Evolutionary conservation across 2,888 invertebrate genomes (phyloP).

Genomic region (Subacronicta megacephala): DNA sequence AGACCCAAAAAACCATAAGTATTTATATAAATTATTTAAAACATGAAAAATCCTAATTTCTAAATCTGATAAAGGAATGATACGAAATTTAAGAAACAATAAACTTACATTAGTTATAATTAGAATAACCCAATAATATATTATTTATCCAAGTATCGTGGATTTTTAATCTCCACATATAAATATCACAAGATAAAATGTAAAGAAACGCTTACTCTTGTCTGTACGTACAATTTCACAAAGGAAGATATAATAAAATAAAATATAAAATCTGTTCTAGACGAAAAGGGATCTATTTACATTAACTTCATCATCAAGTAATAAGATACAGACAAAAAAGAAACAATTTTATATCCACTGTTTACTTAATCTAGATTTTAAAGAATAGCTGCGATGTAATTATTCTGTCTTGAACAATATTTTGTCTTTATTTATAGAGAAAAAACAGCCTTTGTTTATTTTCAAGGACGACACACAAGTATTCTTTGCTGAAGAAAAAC

Average conservation of each 20-base stretch:
- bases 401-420: conserved; percentile 8
- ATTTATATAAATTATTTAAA: too few relatives aligned
- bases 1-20: too few relatives aligned
- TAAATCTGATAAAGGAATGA: too few relatives aligned
- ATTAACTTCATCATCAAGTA: neutral
- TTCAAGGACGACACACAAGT: conserved; percentile 5
- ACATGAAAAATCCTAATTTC: too few relatives aligned
- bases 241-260: neutral
- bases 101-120: too few relatives aligned
- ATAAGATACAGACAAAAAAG: neutral
- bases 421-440: conserved; percentile 12
- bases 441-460: conserved; percentile 7
- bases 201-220: neutral
- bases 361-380: neutral
- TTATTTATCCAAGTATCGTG: too few relatives aligned
- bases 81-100: too few relatives aligned
- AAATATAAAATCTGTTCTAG: too few relatives aligned
- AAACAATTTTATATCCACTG: neutral
- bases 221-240: neutral
- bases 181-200: neutral
- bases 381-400: neutral
- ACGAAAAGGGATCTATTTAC: neutral
- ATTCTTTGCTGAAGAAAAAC: conserved; percentile 38
- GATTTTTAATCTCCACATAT: too few relatives aligned
- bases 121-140: too few relatives aligned